Conservation (phyloP, 2,888 invertebrate genomes). For the Eupsilia transversa region DNA sequence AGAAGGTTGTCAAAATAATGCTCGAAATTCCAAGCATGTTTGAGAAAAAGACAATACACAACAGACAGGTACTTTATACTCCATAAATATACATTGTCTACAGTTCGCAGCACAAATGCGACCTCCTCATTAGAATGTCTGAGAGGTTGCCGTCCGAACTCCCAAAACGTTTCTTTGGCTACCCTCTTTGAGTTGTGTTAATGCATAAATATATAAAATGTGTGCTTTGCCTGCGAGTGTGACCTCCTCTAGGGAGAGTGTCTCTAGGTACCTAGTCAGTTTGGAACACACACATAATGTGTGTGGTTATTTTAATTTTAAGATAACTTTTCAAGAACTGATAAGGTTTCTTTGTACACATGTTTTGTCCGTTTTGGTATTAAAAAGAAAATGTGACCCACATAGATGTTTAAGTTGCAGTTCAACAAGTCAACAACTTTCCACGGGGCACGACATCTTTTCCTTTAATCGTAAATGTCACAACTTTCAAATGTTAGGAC, state of each 20-base stretch:
- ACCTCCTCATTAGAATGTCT: slow-evolving; percentile 84
- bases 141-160: slow-evolving; percentile 79
- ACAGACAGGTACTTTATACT: slow-evolving; percentile 28
- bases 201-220: slow-evolving; percentile 77
- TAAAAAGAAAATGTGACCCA: background rate
- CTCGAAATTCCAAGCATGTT: too few relatives aligned
- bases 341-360: background rate
- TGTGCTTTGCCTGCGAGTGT: slow-evolving; percentile 62
- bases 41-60: slow-evolving; percentile 27
- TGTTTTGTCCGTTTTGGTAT: background rate
- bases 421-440: background rate
- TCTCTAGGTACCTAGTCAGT: slow-evolving; percentile 15
- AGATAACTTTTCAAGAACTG: background rate
- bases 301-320: background rate
- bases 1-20: too few relatives aligned
- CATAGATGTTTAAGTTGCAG: background rate
- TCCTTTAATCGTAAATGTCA: background rate
- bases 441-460: background rate
- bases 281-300: slow-evolving; percentile 1
- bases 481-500: background rate
- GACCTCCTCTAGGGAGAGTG: slow-evolving; percentile 45
- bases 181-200: slow-evolving; percentile 77
- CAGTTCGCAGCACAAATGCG: slow-evolving; percentile 75
- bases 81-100: slow-evolving; percentile 63
- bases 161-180: slow-evolving; percentile 78